These are phyloP conservation scores for Gryllus bimaculatus DNA, from an alignment of 1,140 invertebrate genomes.

Conservation along the genomic window DNA sequence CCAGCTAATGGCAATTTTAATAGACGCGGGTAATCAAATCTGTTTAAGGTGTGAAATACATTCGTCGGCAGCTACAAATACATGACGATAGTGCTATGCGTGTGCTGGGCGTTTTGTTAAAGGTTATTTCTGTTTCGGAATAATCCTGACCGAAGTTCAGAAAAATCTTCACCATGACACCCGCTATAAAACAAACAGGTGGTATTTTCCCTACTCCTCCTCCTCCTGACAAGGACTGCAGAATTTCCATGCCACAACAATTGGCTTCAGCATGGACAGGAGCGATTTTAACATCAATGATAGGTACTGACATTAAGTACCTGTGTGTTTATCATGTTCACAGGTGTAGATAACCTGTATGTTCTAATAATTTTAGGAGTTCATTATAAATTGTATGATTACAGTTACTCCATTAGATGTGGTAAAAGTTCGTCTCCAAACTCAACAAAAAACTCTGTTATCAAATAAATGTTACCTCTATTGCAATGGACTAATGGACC, in stretches of 20 bases:
- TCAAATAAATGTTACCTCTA: slow-evolving; percentile 91
- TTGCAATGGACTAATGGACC: slow-evolving; percentile 99
- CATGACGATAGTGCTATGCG: no score
- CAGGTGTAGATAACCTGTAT: slow-evolving; percentile 18
- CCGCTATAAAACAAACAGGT: no score
- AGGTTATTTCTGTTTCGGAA: no score
- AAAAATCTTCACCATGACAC: no score
- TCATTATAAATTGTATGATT: slow-evolving; percentile 31
- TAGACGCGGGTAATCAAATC: no score
- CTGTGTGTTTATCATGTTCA: slow-evolving; percentile 13
- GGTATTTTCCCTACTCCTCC: not conserved
- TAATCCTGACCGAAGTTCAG: no score
- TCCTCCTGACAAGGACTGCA: slow-evolving; percentile 50
- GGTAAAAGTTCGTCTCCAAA: slow-evolving; percentile 93
- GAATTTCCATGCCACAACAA: slow-evolving; percentile 78
- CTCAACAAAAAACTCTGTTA: slow-evolving; percentile 74
- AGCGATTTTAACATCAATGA: slow-evolving; percentile 77
- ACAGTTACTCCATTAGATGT: slow-evolving; percentile 97
- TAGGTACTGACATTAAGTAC: slow-evolving; percentile 49
- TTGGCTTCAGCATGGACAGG: slow-evolving; percentile 82
- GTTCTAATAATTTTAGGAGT: slow-evolving; percentile 15
- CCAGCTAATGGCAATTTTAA: no score
- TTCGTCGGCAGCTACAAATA: no score
- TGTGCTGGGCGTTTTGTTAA: no score
- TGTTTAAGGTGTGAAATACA: no score